Base-by-base conservation (phyloP, 2,888 invertebrate genomes). In the Athalia cordata region DNA sequence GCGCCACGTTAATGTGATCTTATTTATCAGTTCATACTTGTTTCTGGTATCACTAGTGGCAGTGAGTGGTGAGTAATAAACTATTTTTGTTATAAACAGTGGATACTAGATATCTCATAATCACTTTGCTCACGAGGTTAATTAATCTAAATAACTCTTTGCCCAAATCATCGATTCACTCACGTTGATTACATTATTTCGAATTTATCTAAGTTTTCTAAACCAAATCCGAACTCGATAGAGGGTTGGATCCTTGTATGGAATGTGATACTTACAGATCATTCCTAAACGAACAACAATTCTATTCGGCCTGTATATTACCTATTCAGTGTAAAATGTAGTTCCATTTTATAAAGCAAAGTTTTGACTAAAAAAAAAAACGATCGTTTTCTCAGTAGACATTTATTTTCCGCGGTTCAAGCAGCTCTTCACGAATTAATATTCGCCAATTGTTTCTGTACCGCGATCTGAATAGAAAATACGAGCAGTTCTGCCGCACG, bases 241-340 rank as follows among this genome's bases (percentile, higher is more conserved):
- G 5, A 7, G 9, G 9, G 29, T 62, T 9, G 29, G 43, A 62
- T 9, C 29, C 29, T 15, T 15, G 8, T 2, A 49, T 45, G 47
- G 47, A 66, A 45, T 5, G 65, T 9, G n/a, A 11, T 6, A 65
- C 45, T 11, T 45, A 29, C 6, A 6, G 47, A 8, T 43, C 45
- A n/a, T 66, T 67, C 9, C 8, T 49, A n/a, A 15, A 52, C 15
- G 50, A 67, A 55, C 11, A 55, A 15, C 7, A 6, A 52, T 57
- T 70, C 55, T 55, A 70, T 57, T 70, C 45, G 57, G 13, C 15
- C 45, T 70, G 70, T 70, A 70, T 57, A 70, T 70, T 57, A 70
- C 55, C 70, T n/a, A 70, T 45, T 70, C 13, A 43, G 57, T 70
- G n/a, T 55, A 70, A 55, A 3, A 55, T 70, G 45, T 57, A 57